Base-by-base conservation (phyloP, 2,888 invertebrate genomes). In the Erebia epiphron region DNA sequence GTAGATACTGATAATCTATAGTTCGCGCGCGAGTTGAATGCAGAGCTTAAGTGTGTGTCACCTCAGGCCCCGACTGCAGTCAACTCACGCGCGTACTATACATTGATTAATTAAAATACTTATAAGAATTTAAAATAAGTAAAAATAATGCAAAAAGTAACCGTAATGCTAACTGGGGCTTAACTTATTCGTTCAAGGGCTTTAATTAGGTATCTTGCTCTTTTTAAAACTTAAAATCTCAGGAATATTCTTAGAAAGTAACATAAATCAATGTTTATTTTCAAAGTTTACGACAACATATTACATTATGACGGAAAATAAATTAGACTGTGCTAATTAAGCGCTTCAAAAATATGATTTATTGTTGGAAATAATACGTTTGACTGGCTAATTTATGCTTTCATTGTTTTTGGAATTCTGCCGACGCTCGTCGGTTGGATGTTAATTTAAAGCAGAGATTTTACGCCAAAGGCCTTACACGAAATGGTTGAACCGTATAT, bases 291-390 rank as follows among this genome's bases (percentile, higher is more conserved):
- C 79, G 79, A 79, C 75, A 70, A 72, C 82, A 83, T 83, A 82
- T 84, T 79, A 84, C 84, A 83, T 82, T 87, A 86, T 87, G 79
- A 66, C 65, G 68, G 46, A 68, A 68, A 70, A 74, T 84, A 86
- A 85, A 89, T 87, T 87, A 85, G 85, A 80, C 80, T 76, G 79
- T 80, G 81, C 80, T 90, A 90, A 91, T 92, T 89, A 90, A 81
- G 80, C 84, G 83, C 83, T 84, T 81, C 80, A 79, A 77, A 76
- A 77, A 80, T 81, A 80, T 90, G 89, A 91, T 92, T 91, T 91
- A 83, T 81, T 73, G 73, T 72, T 75, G 67, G 75, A 75, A 75
- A 76, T 73, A 73, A 71, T 71, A 71, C 65, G 68, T 73, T 68
- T 65, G 69, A 64, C 63, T 58, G 60, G 18, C 69, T 76, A 76